Evolutionary conservation across 1,140 invertebrate genomes (phyloP).

Genomic region (Delia radicum): DNA sequence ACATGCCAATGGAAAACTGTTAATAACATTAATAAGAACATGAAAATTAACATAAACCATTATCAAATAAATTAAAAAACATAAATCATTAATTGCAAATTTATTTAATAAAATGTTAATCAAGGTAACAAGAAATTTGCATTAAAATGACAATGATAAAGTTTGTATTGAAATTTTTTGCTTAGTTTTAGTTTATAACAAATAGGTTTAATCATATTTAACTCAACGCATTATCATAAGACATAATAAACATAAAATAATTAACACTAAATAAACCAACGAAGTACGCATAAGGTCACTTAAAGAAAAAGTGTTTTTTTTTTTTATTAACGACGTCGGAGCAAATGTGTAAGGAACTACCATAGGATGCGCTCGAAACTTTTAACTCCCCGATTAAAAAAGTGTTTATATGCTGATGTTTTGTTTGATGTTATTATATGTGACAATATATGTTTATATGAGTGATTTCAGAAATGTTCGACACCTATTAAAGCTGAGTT

Average conservation of each 20-base stretch:
- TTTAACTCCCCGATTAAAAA: no score
- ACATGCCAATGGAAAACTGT: background rate
- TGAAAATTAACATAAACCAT: constrained; percentile 10
- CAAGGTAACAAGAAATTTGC: constrained; percentile 19
- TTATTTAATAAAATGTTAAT: constrained; percentile 12
- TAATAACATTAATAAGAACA: background rate
- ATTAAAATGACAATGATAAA: constrained; percentile 18
- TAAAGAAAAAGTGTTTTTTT: no score
- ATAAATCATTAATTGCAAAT: constrained; percentile 8
- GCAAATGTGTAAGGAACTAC: no score
- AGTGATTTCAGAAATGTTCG: no score
- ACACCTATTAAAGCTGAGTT: no score
- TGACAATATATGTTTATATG: no score
- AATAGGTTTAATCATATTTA: background rate
- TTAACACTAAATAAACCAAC: background rate
- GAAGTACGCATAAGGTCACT: no score
- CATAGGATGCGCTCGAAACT: no score
- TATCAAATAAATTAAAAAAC: constrained; percentile 13
- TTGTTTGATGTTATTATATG: no score
- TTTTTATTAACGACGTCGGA: no score
- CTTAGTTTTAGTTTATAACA: background rate
- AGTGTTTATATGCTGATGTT: no score
- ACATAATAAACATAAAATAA: no score
- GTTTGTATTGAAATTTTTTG: background rate
- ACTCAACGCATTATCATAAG: background rate